A percentile compares a stretch with the other conserved stretches of the same genome.
Conservation (phyloP, 2,113 vertebrate genomes). For the Nibea coibor region DNA sequence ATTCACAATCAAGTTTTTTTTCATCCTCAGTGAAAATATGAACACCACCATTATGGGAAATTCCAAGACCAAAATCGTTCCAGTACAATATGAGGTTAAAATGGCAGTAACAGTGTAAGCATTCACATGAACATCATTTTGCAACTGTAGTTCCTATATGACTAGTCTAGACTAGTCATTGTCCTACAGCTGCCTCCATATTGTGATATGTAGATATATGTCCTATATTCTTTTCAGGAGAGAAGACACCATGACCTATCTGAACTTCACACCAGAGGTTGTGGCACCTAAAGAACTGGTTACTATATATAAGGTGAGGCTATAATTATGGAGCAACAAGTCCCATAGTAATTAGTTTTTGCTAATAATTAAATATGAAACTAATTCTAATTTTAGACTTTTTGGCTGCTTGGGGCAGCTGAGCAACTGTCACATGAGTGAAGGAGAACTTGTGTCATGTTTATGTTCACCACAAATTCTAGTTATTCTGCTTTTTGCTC, state of each 20-base stretch:
- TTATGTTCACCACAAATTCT: too few relatives aligned
- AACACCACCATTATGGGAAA: conserved; percentile 37
- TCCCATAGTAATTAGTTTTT: not conserved
- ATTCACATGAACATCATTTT: not conserved
- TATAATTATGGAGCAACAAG: not conserved
- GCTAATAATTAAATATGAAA: not conserved
- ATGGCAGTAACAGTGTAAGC: conserved; percentile 77
- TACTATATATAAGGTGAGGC: conserved; percentile 62
- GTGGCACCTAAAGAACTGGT: conserved; percentile 46
- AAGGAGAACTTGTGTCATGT: too few relatives aligned
- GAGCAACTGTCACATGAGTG: not conserved
- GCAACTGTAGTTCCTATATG: not conserved
- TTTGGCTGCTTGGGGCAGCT: not conserved
- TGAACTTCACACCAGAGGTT: conserved; percentile 77
- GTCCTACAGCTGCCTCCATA: not conserved
- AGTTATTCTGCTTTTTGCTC: too few relatives aligned
- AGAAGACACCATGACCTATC: conserved; percentile 55
- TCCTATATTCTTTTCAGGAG: conserved; percentile 42
- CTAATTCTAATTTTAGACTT: not conserved
- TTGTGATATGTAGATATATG: not conserved
- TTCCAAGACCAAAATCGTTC: conserved; percentile 55
- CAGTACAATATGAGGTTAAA: conserved; percentile 74
- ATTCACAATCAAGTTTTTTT: conserved; percentile 7
- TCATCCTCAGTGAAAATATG: conserved; percentile 76
- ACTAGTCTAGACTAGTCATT: too few relatives aligned